These are phyloP conservation scores for Ichneumon xanthorius DNA, from an alignment of 2,888 invertebrate species.

Conservation along the genomic window DNA sequence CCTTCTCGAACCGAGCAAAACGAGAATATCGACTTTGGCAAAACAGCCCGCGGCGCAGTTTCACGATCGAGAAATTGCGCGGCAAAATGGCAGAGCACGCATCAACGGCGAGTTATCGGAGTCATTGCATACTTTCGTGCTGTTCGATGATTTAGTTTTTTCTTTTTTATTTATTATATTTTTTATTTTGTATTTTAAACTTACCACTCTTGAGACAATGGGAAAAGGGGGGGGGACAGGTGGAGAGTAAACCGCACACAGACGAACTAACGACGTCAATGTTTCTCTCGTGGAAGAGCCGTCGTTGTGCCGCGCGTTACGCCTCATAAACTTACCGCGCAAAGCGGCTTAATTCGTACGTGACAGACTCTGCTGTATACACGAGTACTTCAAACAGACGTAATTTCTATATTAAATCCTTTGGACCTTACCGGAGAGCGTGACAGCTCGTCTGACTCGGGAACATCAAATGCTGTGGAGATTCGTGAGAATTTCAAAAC, in stretches of 20 bases:
- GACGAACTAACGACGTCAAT: not conserved
- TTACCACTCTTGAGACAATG: not conserved
- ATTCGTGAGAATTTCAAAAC: not conserved
- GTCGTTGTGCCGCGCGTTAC: conserved; percentile 25
- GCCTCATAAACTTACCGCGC: conserved; percentile 53
- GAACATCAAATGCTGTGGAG: conserved; percentile 7
- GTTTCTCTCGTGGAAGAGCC: not conserved
- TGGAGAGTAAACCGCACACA: too few relatives aligned
- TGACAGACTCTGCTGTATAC: conserved; percentile 43
- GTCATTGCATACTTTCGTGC: not conserved
- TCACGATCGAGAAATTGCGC: conserved; percentile 57
- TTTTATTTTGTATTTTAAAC: not conserved
- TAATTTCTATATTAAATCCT: conserved; percentile 41
- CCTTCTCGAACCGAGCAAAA: conserved; percentile 41
- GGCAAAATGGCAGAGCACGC: conserved; percentile 53
- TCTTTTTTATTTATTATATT: not conserved
- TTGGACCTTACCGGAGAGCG: conserved; percentile 11
- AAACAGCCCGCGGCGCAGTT: conserved; percentile 61
- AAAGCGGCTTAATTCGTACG: conserved; percentile 50
- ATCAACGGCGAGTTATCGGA: conserved; percentile 17
- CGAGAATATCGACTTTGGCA: conserved; percentile 20
- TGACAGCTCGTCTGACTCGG: not conserved
- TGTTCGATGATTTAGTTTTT: not conserved
- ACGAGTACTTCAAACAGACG: conserved; percentile 53
- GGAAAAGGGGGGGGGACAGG: too few relatives aligned